A percentile compares a stretch with the other conserved stretches of the same genome.
These are phyloP conservation scores for Phrixothrix hirtus DNA, from an alignment of 2,888 invertebrate species.

Conservation along the genomic window DNA sequence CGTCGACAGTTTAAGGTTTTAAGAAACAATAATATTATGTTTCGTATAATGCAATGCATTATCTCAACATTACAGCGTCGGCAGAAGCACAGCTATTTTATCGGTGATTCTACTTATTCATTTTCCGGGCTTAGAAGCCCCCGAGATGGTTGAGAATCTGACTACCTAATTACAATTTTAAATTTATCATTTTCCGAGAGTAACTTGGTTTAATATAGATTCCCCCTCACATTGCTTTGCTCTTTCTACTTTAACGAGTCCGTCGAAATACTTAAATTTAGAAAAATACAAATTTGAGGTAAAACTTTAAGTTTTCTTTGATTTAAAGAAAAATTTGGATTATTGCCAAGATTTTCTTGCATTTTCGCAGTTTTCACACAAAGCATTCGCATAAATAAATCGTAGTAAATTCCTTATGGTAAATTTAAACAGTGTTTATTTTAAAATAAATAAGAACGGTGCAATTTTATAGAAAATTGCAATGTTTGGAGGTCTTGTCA, in stretches of 20 bases:
- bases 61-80: conserved; percentile 48
- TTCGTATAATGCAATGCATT: conserved; percentile 56
- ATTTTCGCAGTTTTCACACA: no score
- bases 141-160: conserved; percentile 27
- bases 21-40: conserved; percentile 57
- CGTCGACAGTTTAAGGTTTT: conserved; percentile 52
- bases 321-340: no score
- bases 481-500: conserved; percentile 20
- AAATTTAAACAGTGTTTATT: conserved; percentile 3
- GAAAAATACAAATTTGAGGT: no score
- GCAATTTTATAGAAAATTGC: conserved; percentile 31
- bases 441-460: conserved; percentile 7
- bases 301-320: no score
- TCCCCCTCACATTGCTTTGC: conserved; percentile 32
- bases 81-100: conserved; percentile 47
- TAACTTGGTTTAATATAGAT: conserved; percentile 39
- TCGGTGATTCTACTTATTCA: conserved; percentile 39
- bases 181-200: conserved; percentile 41
- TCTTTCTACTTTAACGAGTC: conserved; percentile 36
- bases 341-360: no score
- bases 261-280: no score
- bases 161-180: conserved; percentile 51
- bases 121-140: conserved; percentile 42
- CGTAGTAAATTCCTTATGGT: neutral
- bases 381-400: no score